Evolutionary conservation across 2,888 invertebrate genomes (phyloP).

Genomic region (Orgyia antiqua): DNA sequence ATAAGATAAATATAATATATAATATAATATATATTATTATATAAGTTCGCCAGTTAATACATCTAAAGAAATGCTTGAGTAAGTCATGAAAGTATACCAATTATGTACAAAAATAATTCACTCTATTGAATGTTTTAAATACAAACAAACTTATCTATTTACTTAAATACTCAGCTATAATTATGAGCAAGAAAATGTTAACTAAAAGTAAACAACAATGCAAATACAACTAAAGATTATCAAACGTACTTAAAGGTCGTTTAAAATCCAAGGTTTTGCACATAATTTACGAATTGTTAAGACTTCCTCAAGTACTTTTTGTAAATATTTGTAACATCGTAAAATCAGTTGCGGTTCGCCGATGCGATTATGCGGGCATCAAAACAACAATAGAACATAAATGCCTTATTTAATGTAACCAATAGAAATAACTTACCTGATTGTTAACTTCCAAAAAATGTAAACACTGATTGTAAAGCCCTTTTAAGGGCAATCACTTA

Average conservation of each 20-base stretch:
- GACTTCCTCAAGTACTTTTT: constrained; percentile 14
- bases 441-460: constrained; percentile 32
- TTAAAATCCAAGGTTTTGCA: constrained; percentile 11
- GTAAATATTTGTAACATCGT: constrained; percentile 11
- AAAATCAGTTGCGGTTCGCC: constrained; percentile 15
- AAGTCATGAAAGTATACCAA: no score
- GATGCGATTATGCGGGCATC: constrained; percentile 30
- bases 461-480: constrained; percentile 38
- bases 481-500: constrained; percentile 60
- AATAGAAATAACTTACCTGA: constrained; percentile 36
- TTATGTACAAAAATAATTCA: no score
- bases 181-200: no score
- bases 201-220: no score
- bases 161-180: no score
- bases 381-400: constrained; percentile 48
- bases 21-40: no score
- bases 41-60: no score
- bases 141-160: no score
- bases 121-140: no score
- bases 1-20: no score
- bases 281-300: constrained; percentile 11
- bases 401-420: constrained; percentile 26
- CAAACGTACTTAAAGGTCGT: constrained; percentile 12
- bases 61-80: no score
- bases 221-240: constrained; percentile 4